Conservation (phyloP, 2,888 invertebrate species). For the Ennomos quercinarius region DNA sequence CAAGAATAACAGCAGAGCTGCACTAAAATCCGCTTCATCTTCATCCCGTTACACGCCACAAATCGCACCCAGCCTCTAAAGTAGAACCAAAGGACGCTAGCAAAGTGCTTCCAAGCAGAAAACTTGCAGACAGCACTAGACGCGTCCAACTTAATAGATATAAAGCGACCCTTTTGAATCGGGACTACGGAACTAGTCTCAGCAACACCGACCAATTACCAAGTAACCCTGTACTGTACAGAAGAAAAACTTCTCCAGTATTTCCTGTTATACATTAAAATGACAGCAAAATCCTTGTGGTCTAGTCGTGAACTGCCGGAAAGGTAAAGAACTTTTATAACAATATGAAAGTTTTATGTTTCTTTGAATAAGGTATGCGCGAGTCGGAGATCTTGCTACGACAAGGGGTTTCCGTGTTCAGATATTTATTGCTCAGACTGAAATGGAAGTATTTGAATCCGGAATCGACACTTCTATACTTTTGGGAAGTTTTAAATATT, state of each 20-base stretch:
- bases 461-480: conserved; percentile 11
- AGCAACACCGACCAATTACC: not conserved
- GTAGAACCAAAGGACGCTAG: conserved; percentile 19
- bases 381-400: conserved; percentile 15
- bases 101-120: conserved; percentile 23
- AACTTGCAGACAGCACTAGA: conserved; percentile 22
- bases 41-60: conserved; percentile 5
- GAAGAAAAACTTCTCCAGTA: conserved; percentile 2
- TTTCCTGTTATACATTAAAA: conserved; percentile 10
- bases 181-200: not conserved
- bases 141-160: conserved; percentile 7
- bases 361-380: conserved; percentile 22
- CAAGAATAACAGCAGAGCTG: no score
- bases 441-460: not conserved
- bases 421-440: conserved; percentile 18
- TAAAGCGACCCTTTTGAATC: conserved; percentile 2
- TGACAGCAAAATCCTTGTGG: conserved; percentile 5
- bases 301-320: conserved; percentile 13
- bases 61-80: conserved; percentile 10
- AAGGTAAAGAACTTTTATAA: conserved; percentile 12
- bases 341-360: conserved; percentile 24
- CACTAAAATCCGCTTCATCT: not conserved
- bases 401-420: conserved; percentile 18
- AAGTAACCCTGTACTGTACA: not conserved
- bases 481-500: conserved; percentile 4